Percentiles rank a stretch among this genome's conserved stretches.
These are phyloP conservation scores for Gallirallus australis DNA, from an alignment of 2,797 vertebrate species.

Conservation along the genomic window DNA sequence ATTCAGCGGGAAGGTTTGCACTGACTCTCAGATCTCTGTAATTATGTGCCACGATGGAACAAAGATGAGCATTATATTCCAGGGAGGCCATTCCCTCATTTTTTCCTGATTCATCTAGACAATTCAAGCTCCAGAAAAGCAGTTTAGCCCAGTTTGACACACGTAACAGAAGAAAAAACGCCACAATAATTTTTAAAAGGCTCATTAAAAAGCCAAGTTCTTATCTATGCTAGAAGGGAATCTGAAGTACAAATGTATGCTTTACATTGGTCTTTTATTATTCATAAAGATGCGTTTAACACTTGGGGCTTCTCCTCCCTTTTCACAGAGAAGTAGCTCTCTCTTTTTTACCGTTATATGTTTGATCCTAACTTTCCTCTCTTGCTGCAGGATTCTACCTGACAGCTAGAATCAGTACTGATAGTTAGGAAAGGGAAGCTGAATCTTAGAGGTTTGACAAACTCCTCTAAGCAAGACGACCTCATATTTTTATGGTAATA, in stretches of 20 bases:
- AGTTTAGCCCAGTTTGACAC: slow-evolving; percentile 51
- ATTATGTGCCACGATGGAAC: slow-evolving; percentile 31
- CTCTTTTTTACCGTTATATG: slow-evolving; percentile 44
- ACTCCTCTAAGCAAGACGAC: slow-evolving; percentile 57
- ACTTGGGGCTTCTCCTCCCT: slow-evolving; percentile 64
- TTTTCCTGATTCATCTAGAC: slow-evolving; percentile 56
- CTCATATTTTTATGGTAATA: slow-evolving; percentile 22
- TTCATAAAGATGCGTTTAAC: slow-evolving; percentile 69
- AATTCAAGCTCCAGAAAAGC: slow-evolving; percentile 61
- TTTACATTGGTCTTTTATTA: slow-evolving; percentile 63
- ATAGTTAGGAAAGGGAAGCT: slow-evolving; percentile 31
- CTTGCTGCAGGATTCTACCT: slow-evolving; percentile 65
- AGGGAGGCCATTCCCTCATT: slow-evolving; percentile 37
- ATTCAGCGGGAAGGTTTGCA: slow-evolving; percentile 3
- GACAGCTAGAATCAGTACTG: slow-evolving; percentile 46
- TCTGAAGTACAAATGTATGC: slow-evolving; percentile 60
- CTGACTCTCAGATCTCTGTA: slow-evolving; percentile 12
- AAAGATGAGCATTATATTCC: slow-evolving; percentile 40
- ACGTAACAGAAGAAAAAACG: slow-evolving; percentile 28
- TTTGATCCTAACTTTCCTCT: slow-evolving; percentile 62
- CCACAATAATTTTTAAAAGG: slow-evolving; percentile 63
- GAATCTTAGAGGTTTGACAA: slow-evolving; percentile 47
- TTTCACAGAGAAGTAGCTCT: slow-evolving; percentile 40
- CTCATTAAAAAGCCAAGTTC: slow-evolving; percentile 58
- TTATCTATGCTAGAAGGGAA: slow-evolving; percentile 62